A percentile compares a stretch with the other conserved stretches of the same genome.
These are phyloP conservation scores for Esperia sulphurella DNA, from an alignment of 2,888 invertebrate species.

Conservation along the genomic window DNA sequence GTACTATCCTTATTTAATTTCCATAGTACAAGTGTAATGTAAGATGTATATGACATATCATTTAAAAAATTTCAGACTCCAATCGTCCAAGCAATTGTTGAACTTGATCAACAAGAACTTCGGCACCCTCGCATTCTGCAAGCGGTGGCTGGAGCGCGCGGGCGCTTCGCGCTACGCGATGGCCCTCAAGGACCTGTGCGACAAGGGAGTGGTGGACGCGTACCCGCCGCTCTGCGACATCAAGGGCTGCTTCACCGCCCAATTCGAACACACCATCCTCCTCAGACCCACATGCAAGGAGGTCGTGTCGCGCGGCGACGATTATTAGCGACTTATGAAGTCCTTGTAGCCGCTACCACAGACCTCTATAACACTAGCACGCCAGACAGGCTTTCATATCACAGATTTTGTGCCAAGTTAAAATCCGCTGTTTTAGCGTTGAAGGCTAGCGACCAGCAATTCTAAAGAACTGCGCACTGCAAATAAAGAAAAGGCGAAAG, in stretches of 20 bases:
- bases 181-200: conserved; percentile 98
- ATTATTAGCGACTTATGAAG: conserved; percentile 83
- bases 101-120: conserved; percentile 98
- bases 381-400: no score
- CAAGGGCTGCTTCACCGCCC: conserved; percentile 98
- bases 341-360: not conserved
- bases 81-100: conserved; percentile 94
- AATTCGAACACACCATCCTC: conserved; percentile 99
- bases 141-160: conserved; percentile 98
- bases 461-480: no score
- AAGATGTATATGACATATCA: no score
- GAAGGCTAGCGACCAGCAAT: no score
- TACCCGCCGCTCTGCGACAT: conserved; percentile 99
- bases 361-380: no score
- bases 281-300: conserved; percentile 99
- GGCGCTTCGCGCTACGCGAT: conserved; percentile 98
- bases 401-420: no score
- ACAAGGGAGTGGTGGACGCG: conserved; percentile 98
- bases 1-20: no score
- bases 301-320: conserved; percentile 96
- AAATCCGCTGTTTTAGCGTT: no score
- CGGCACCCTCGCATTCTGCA: conserved; percentile 98
- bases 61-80: conserved; percentile 84
- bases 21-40: no score
- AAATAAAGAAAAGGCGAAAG: no score